Evolutionary conservation across 2,797 vertebrate genomes (phyloP), one percentile per base, ranked within the genome.

Genomic region (Macrochelys suwanniensis): DNA sequence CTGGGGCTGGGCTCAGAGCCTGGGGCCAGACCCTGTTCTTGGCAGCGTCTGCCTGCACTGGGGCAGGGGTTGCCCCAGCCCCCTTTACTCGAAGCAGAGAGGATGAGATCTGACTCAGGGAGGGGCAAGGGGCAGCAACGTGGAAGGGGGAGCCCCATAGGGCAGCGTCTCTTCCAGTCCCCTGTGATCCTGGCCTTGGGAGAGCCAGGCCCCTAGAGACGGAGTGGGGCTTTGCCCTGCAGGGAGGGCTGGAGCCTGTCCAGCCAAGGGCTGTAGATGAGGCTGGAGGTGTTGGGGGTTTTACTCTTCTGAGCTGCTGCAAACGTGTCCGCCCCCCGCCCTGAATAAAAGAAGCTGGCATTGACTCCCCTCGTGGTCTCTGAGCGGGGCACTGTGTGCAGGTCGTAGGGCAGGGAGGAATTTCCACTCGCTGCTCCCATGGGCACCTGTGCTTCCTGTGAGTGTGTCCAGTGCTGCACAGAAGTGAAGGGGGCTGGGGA

Each of bases 331-430:
- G 2, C 31, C 13, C 31, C 61, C 61, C 4, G 3, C 61, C 15
- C 28, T 31, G 28, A 68, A 68, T 97, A 97, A 97, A 97, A 51
- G 80, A 57, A 79, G 89, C 33, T 42, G 10, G 12, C 5, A 9
- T 65, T 37, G 77, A 59, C 77, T 88, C 11, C 85, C 91, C 56
- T 93, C 37, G 23, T 11, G 33, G 3, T 54, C 51, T 84, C 8
- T 54, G 84, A 47, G 23, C 80, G 49, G 47, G 65, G 78, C 68
- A 4, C 17, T 1, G 0, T 4, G 0, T 2, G 42, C 13, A 7
- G 15, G 61, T 33, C 7, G 7, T 4, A 61, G 59, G n/a, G 9
- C 65, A 37, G 17, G 65, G 65, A 37, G 17, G 65, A 33, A 33
- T 65, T 68, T 68, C 21, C n/a, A 5, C 16, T 6, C 2, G 5